Percentiles rank a stretch among this genome's conserved stretches.
These are phyloP conservation scores for Pygoscelis adeliae DNA, from an alignment of 2,113 vertebrate genomes.

Conservation along the genomic window DNA sequence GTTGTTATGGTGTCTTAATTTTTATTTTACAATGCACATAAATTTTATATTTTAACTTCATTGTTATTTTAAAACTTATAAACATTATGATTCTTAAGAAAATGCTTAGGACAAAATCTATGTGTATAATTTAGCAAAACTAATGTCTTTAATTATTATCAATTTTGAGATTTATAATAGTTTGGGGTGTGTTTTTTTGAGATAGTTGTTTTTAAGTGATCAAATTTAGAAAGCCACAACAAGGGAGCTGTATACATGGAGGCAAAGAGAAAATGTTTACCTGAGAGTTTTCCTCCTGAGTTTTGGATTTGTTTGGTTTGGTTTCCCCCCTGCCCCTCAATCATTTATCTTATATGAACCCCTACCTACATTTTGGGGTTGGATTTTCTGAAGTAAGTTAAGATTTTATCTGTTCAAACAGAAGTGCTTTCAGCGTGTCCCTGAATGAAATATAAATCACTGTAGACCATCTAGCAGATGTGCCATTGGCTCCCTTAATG, in stretches of 20 bases:
- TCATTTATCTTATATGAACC: not conserved
- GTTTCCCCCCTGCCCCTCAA: accelerated
- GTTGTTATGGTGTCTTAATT: not conserved
- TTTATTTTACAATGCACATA: not conserved
- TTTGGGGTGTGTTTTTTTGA: not conserved
- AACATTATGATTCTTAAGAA: not conserved
- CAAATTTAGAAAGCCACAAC: not conserved
- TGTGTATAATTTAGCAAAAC: not conserved
- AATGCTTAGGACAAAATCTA: not conserved
- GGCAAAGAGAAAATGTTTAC: not conserved
- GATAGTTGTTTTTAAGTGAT: not conserved
- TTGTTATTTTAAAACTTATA: not conserved
- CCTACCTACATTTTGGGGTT: not conserved
- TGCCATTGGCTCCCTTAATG: not conserved
- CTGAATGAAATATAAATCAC: not conserved
- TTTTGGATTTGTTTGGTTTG: not conserved
- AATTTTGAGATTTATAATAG: not conserved
- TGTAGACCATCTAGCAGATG: not conserved
- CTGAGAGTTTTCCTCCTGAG: not conserved
- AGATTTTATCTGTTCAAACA: not conserved
- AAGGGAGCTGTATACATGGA: not conserved
- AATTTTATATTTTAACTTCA: not conserved
- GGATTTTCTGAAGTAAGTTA: not conserved
- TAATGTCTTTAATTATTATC: not conserved
- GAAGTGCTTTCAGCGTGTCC: not conserved